Evolutionary conservation across 37 sponge, comb jelly and placozoan species (phyloP), one percentile per base, ranked within the genome.

Genomic region (Lycopodina hypogea): DNA sequence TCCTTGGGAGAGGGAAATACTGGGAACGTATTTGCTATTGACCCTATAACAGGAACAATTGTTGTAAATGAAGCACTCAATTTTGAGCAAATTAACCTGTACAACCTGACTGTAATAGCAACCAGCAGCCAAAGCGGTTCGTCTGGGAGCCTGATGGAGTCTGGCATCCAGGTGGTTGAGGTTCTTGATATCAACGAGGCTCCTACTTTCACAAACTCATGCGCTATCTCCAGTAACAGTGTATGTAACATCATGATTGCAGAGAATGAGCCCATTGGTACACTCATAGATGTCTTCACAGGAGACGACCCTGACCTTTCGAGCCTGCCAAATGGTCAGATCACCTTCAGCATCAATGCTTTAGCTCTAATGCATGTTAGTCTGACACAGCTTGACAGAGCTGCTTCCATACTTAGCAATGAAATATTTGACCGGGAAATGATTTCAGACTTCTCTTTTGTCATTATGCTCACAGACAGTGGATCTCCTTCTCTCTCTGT

Each of bases 121-220:
- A 19, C 3, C 19, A 65, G 58, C 42, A 62, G 7, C 32, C 19
- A 24, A 11, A 76, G 69, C 3, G 74, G 64, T 18, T 3, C 35
- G 15, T 58, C 42, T 38, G 82, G 72, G 53, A 45, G 8, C 48
- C 9, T 45, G 48, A 45, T 9, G 4, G 48, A 12, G 9, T 77
- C 77, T n/a, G 63, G 82, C 3, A 40, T 52, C 3, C 88, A 81
- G 58, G 29, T 51, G 14, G 42, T 93, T 35, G 60, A 70, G 9
- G 75, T 93, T 0, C 22, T 36, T 7, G 90, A 88, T 59, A 80
- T 86, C 15, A 89, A 93, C 59, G 91, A 89, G 45, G n/a, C 61
- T 23, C 90, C 93, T 18, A 78, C 80, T 36, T 89, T 92, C 74
- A 78, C 68, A 21, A 67, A 69, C 2, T 35, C 56, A 0, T 92